These are phyloP conservation scores for Heliopora coerulea DNA, from an alignment of 92 coral and sea anemone genomes.

Conservation along the genomic window DNA sequence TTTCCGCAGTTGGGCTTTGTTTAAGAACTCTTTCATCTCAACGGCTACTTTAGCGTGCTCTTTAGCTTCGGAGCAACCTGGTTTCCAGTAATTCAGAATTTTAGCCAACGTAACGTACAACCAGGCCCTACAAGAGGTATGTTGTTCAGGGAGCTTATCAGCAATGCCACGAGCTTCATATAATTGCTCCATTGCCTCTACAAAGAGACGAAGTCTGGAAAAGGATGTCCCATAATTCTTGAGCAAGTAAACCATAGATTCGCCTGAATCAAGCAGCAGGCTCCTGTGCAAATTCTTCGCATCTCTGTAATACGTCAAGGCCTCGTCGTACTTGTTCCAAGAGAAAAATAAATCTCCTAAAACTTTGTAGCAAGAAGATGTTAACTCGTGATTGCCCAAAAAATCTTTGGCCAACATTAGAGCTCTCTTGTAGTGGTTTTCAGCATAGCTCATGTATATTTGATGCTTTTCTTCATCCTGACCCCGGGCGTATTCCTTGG, in stretches of 20 bases:
- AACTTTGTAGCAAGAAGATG: not conserved
- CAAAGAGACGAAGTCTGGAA: not conserved
- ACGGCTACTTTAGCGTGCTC: too few species aligned
- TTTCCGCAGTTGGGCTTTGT: too few species aligned
- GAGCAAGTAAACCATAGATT: conserved; percentile 8
- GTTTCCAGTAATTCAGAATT: too few species aligned
- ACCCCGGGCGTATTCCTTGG: too few species aligned
- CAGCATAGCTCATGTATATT: not conserved
- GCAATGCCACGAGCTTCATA: conserved; percentile 11
- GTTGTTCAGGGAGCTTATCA: conserved; percentile 3
- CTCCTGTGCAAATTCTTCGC: not conserved
- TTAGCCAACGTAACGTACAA: too few species aligned
- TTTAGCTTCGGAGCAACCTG: too few species aligned
- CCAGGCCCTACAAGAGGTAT: too few species aligned
- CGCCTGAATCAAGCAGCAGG: not conserved
- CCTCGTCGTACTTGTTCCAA: not conserved
- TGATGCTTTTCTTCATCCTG: not conserved
- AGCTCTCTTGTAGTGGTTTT: not conserved
- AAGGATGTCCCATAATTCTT: conserved; percentile 7
- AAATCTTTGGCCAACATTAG: not conserved
- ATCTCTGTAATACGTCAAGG: not conserved
- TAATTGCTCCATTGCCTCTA: conserved; percentile 5
- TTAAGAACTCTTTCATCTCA: too few species aligned
- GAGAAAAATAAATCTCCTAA: conserved; percentile 3
- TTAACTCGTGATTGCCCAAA: conserved; percentile 17